Conservation (phyloP, 1,140 invertebrate genomes). For the Drosophila lacteicornis region DNA sequence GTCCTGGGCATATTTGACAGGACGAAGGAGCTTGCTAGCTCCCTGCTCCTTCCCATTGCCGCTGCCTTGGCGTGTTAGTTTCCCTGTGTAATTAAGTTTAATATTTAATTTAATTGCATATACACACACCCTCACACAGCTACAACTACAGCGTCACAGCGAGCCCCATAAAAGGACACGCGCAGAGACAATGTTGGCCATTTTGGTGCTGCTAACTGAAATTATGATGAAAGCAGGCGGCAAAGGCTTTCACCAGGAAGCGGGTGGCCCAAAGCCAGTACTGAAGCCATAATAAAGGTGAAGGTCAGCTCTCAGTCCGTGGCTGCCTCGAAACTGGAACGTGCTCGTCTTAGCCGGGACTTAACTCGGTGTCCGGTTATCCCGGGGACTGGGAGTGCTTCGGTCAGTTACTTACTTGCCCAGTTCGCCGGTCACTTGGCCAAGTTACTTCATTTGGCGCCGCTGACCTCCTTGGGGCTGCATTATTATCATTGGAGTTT, state of each 20-base stretch:
- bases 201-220: slow-evolving; percentile 60
- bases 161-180: slow-evolving; percentile 70
- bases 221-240: slow-evolving; percentile 72
- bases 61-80: slow-evolving; percentile 70
- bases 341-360: slow-evolving; percentile 45
- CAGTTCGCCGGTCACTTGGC: slow-evolving; percentile 22
- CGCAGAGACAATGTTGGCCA: slow-evolving; percentile 64
- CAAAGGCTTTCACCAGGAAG: slow-evolving; percentile 39
- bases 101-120: slow-evolving; percentile 84
- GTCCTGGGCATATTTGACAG: slow-evolving; percentile 72
- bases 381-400: slow-evolving; percentile 10
- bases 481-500: slow-evolving; percentile 77
- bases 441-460: slow-evolving; percentile 70
- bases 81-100: slow-evolving; percentile 80
- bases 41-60: slow-evolving; percentile 1
- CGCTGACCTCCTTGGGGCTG: slow-evolving; percentile 63
- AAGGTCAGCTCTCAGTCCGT: slow-evolving; percentile 54
- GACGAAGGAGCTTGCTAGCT: slow-evolving; percentile 39
- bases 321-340: slow-evolving; percentile 38
- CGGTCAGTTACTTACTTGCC: slow-evolving; percentile 21
- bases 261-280: slow-evolving; percentile 5
- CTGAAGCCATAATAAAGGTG: slow-evolving; percentile 51
- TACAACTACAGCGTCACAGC: slow-evolving; percentile 25
- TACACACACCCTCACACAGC: slow-evolving; percentile 64
- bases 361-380: slow-evolving; percentile 27